Evolutionary conservation across 2,888 invertebrate genomes (phyloP).

Genomic region (Coleophora flavipennella): DNA sequence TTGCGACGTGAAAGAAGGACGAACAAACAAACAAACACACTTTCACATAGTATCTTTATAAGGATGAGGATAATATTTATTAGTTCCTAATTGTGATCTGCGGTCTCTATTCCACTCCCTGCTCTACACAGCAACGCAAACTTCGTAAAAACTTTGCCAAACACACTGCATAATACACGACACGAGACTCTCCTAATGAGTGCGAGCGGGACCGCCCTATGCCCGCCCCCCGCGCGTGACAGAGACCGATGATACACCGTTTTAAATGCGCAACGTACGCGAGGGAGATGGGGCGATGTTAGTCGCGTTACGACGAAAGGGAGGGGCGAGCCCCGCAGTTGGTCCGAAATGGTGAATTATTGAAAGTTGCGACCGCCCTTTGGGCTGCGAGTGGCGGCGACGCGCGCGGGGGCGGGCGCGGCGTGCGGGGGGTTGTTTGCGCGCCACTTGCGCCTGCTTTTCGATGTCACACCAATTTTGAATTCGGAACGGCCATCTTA

Average conservation of each 20-base stretch:
- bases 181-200: slow-evolving; percentile 50
- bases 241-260: slow-evolving; percentile 18
- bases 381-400: slow-evolving; percentile 47
- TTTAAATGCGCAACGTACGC: slow-evolving; percentile 29
- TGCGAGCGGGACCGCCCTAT: slow-evolving; percentile 28
- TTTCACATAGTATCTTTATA: no score
- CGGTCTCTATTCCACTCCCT: slow-evolving; percentile 10
- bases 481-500: slow-evolving; percentile 34
- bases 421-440: slow-evolving; percentile 19
- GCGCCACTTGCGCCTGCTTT: slow-evolving; percentile 49
- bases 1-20: no score
- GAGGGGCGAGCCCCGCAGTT: slow-evolving; percentile 45
- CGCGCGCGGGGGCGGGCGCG: slow-evolving; percentile 15
- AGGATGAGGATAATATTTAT: no score
- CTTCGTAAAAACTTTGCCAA: slow-evolving; percentile 58
- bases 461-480: slow-evolving; percentile 56
- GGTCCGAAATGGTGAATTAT: slow-evolving; percentile 53
- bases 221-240: slow-evolving; percentile 8
- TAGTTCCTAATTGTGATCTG: no score
- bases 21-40: no score
- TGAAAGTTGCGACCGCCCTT: slow-evolving; percentile 59
- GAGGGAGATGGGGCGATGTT: slow-evolving; percentile 28
- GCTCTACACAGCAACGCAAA: slow-evolving; percentile 48
- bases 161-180: slow-evolving; percentile 61
- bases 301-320: slow-evolving; percentile 25